Conservation (phyloP, 2,888 invertebrate species). For the Erpobdella octoculata region DNA sequence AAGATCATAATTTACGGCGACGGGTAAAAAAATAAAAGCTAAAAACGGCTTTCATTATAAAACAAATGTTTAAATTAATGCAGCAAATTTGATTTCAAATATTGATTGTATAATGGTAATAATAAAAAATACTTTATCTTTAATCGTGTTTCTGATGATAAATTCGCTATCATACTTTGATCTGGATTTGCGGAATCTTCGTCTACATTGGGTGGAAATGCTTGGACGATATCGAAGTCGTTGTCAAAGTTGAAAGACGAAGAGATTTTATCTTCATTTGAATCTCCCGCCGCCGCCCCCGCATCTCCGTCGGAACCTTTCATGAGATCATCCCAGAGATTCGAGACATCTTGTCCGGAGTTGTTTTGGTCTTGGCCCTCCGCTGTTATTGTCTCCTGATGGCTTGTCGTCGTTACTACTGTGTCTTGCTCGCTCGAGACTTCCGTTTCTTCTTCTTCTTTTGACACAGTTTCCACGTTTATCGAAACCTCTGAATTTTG, state of each 20-base stretch:
- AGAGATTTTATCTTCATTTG: not conserved
- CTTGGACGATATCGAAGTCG: conserved; percentile 19
- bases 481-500: too few species aligned
- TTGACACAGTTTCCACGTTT: too few species aligned
- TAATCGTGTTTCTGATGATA: too few species aligned
- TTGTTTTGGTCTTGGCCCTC: not conserved
- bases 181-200: not conserved
- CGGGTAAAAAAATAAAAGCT: too few species aligned
- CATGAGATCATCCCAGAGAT: conserved; percentile 22
- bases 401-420: not conserved
- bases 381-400: not conserved
- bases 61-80: too few species aligned
- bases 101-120: too few species aligned
- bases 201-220: not conserved
- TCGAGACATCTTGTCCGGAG: conserved; percentile 4
- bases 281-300: not conserved
- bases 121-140: too few species aligned
- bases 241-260: conserved; percentile 21
- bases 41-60: too few species aligned
- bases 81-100: too few species aligned
- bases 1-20: too few species aligned
- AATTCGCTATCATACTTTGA: too few species aligned
- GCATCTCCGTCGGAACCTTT: conserved; percentile 2
- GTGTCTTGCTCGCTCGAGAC: not conserved
- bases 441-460: not conserved